Evolutionary conservation across 2,888 invertebrate species (phyloP), one percentile per base, ranked within the genome.

Genomic region (Drosophila siamana): DNA sequence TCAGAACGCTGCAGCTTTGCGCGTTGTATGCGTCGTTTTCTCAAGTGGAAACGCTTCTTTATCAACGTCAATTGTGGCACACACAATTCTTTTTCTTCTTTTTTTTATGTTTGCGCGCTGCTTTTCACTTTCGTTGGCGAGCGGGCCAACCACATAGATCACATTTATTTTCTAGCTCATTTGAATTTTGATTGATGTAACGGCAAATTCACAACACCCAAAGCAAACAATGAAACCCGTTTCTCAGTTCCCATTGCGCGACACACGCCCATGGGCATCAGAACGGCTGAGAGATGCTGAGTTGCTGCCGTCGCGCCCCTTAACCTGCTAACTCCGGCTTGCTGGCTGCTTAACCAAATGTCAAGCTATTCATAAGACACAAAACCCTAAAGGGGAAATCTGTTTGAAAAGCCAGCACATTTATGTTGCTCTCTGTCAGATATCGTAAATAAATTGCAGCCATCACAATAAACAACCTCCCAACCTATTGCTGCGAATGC

Each of bases 121-220:
- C 57, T 66, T 75, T 78, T 83, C 83, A 82, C 83, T 86, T 83
- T 86, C 69, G 13, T 69, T 68, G 6, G 43, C 44, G 41, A 64
- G 60, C 62, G 55, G 24, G n/a, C 59, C 50, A 51, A 24, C 40
- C 52, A n/a, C 55, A 67, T 77, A 69, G 62, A 77, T 66, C 65
- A 74, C 54, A 64, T 30, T 54, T 46, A 62, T 40, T 74, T 74
- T 66, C 47, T 38, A 65, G 69, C 69, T 72, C 67, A 82, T 72
- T 83, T 70, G 52, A 54, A 74, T 76, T 72, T 72, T 76, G 86
- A 80, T 83, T 72, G 76, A 86, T 83, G 86, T 78, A 85, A 74
- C 82, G 68, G 74, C 59, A 71, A 47, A 64, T 36, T 26, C 11
- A 43, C 47, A 41, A 56, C 8, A 44, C n/a, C 9, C 30, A 16